Percentiles rank a stretch among this genome's conserved stretches.
These are phyloP conservation scores for Gonocerus acuteangulatus DNA, from an alignment of 2,888 invertebrate species.

Conservation along the genomic window DNA sequence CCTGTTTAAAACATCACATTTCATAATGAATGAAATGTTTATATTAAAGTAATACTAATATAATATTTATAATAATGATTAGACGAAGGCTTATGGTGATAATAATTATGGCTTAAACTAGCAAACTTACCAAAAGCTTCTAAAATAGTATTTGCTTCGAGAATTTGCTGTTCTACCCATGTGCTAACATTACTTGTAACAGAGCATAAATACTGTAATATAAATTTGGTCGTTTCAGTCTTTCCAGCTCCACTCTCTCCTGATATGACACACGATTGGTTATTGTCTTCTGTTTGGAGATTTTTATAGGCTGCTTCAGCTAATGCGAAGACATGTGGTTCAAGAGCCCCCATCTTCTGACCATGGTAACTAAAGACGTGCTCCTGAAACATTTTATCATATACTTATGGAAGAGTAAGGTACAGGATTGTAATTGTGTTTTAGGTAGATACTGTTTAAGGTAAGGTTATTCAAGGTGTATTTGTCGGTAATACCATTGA, in stretches of 20 bases:
- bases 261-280: conserved; percentile 83
- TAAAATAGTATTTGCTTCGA: conserved; percentile 86
- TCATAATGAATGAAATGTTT: no score
- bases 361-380: conserved; percentile 75
- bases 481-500: no score
- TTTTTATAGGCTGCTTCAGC: conserved; percentile 82
- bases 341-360: conserved; percentile 68
- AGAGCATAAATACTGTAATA: conserved; percentile 83
- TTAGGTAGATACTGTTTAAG: no score
- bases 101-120: background rate
- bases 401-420: no score
- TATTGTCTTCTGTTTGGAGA: conserved; percentile 52
- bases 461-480: no score
- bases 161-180: conserved; percentile 92
- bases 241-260: conserved; percentile 91
- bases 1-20: no score
- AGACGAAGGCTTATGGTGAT: no score
- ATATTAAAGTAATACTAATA: no score
- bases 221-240: conserved; percentile 87
- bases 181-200: conserved; percentile 75
- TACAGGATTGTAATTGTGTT: no score
- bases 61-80: no score
- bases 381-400: no score
- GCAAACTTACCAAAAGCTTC: conserved; percentile 75
- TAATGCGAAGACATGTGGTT: conserved; percentile 84